Conservation (phyloP, 2,113 vertebrate genomes). For the Amphiprion ocellaris region DNA sequence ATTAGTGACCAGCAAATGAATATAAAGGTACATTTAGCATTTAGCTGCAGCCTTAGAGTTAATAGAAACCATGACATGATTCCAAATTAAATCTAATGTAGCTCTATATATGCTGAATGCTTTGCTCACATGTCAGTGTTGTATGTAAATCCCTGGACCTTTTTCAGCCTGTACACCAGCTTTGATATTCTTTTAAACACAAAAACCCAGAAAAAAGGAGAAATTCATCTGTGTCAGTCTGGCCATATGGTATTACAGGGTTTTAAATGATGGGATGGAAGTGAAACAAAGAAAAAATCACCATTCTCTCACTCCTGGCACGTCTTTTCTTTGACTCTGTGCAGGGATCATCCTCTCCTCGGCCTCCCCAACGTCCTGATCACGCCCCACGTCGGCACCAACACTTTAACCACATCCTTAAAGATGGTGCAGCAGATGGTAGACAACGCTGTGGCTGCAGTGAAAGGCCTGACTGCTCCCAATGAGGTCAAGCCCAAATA, state of each 20-base stretch:
- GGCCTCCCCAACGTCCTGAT: constrained; percentile 73
- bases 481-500: constrained; percentile 68
- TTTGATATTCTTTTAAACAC: background rate
- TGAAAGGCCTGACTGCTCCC: constrained; percentile 61
- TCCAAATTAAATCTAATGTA: too few species aligned
- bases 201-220: background rate
- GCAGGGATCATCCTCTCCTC: constrained; percentile 77
- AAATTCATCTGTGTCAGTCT: background rate
- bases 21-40: too few species aligned
- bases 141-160: background rate
- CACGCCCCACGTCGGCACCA: constrained; percentile 70
- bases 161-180: background rate
- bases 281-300: background rate
- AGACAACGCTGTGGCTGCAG: constrained; percentile 68
- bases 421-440: constrained; percentile 64
- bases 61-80: too few species aligned
- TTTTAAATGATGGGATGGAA: background rate
- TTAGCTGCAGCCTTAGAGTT: too few species aligned
- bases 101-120: too few species aligned
- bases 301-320: background rate
- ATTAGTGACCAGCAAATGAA: too few species aligned
- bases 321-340: constrained; percentile 16
- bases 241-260: too few species aligned
- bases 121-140: too few species aligned
- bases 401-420: constrained; percentile 50